phyloP scores from a whole-genome alignment of 2,797 vertebrate genomes.

The Dallia pectoralis region DNA sequence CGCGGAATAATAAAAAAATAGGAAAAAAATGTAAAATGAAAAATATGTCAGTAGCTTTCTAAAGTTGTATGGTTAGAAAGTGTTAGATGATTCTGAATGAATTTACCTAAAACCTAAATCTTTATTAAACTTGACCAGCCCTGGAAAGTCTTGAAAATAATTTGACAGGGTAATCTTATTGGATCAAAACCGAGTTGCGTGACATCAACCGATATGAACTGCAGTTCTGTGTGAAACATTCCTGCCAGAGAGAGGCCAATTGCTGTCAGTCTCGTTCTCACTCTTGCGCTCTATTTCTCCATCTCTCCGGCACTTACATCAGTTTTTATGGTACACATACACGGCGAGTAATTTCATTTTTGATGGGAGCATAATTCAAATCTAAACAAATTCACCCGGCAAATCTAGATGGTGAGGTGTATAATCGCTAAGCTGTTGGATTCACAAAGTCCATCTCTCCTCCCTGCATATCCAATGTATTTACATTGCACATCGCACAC shows the following conservation, averaged over 20 bases:
- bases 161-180: not conserved
- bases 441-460: not conserved
- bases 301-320: not conserved
- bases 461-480: not conserved
- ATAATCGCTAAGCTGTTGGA: not conserved
- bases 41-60: no score
- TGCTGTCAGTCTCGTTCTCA: not conserved
- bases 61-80: no score
- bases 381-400: not conserved
- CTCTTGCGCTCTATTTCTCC: not conserved
- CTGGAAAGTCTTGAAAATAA: no score
- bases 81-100: no score
- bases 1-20: no score
- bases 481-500: not conserved
- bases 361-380: not conserved
- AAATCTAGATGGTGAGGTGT: not conserved
- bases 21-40: no score
- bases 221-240: not conserved
- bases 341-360: conserved; percentile 1
- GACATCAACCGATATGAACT: conserved; percentile 22
- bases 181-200: conserved; percentile 14
- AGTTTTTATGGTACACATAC: not conserved
- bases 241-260: not conserved
- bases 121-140: no score
- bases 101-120: no score